A percentile compares a stretch with the other conserved stretches of the same genome.
Evolutionary conservation across 2,888 invertebrate genomes (phyloP).

Genomic region (Oligia latruncula): DNA sequence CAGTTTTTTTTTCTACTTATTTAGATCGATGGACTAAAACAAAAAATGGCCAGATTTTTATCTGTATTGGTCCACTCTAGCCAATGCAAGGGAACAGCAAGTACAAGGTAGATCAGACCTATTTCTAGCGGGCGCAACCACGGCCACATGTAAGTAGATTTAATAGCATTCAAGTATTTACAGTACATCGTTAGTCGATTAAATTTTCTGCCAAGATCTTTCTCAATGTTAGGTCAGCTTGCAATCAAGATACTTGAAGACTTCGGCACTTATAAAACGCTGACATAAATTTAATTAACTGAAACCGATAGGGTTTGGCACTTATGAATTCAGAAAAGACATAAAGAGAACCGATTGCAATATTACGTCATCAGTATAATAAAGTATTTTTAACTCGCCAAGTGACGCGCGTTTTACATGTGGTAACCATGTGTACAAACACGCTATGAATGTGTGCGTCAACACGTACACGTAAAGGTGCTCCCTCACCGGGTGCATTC

Average conservation of each 20-base stretch:
- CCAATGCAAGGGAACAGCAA: neutral
- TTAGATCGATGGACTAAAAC: too few relatives aligned
- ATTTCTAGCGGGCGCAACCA: neutral
- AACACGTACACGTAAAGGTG: neutral
- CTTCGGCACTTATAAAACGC: neutral
- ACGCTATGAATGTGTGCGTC: neutral
- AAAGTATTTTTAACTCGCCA: neutral
- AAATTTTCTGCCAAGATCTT: neutral
- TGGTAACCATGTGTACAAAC: neutral
- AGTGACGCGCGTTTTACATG: neutral
- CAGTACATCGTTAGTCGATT: neutral
- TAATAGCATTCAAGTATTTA: neutral
- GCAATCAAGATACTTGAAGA: neutral
- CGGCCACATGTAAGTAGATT: neutral
- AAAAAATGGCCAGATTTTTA: neutral
- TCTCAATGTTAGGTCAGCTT: neutral
- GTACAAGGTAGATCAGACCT: neutral
- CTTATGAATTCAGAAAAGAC: neutral
- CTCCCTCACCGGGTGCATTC: too few relatives aligned
- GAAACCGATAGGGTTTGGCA: slow-evolving; percentile 5
- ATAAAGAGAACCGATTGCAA: slow-evolving; percentile 5
- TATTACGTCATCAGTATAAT: slow-evolving; percentile 1
- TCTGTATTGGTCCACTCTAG: neutral
- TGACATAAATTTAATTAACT: slow-evolving; percentile 16
- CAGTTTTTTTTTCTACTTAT: too few relatives aligned